Evolutionary conservation across 2,888 invertebrate species (phyloP).

Genomic region (Rhamphomyia laevipes): DNA sequence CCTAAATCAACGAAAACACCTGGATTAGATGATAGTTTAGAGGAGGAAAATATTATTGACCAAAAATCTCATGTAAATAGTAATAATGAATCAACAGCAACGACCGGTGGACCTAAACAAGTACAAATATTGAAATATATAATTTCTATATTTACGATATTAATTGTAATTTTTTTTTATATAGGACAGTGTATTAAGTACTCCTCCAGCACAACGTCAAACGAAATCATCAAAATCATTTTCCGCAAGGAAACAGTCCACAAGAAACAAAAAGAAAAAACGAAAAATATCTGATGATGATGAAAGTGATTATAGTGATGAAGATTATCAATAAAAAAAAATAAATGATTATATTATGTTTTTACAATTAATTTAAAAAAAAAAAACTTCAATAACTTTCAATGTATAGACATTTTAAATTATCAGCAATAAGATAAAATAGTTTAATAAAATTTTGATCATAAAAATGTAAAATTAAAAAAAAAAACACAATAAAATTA

Average conservation of each 20-base stretch:
- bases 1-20: slow-evolving; percentile 4
- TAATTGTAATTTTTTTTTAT: background rate
- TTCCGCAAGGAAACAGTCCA: slow-evolving; percentile 7
- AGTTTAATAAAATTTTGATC: too few species aligned
- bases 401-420: background rate
- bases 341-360: background rate
- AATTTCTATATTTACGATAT: background rate
- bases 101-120: background rate
- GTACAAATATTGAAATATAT: background rate
- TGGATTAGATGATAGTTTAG: background rate
- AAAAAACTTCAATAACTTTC: background rate
- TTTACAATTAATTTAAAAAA: background rate
- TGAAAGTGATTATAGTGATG: slow-evolving; percentile 54
- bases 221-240: slow-evolving; percentile 5
- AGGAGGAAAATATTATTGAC: background rate
- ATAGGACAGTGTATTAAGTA: slow-evolving; percentile 16
- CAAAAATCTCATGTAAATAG: slow-evolving; percentile 5
- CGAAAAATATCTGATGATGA: slow-evolving; percentile 48
- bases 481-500: too few species aligned
- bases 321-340: slow-evolving; percentile 26
- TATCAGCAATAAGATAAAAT: too few species aligned
- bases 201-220: slow-evolving; percentile 15
- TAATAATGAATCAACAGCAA: slow-evolving; percentile 1
- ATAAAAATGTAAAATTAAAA: too few species aligned
- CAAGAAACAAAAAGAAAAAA: slow-evolving; percentile 33